Conservation (phyloP, 2,797 vertebrate genomes). For the Tapirus indicus region DNA sequence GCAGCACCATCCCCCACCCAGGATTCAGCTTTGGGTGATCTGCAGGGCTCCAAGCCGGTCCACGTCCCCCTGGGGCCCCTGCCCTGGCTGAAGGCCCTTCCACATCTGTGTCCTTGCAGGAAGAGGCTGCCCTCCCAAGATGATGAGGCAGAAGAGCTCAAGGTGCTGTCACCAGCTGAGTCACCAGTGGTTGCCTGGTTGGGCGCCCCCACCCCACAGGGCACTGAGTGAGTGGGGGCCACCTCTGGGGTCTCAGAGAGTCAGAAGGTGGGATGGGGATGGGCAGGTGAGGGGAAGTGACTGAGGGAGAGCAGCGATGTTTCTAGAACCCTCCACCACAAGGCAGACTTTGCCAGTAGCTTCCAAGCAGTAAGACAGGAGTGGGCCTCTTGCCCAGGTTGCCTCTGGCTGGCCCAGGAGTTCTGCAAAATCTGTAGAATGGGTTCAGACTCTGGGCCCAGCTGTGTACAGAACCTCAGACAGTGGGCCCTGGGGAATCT, state of each 20-base stretch:
- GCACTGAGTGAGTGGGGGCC: slow-evolving; percentile 75
- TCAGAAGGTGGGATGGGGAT: neutral
- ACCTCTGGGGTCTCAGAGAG: neutral
- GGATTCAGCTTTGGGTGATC: neutral
- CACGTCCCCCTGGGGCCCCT: rapidly evolving
- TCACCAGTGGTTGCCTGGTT: slow-evolving; percentile 87
- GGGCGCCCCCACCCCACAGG: slow-evolving; percentile 71
- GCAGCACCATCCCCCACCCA: neutral
- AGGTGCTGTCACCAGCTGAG: slow-evolving; percentile 60
- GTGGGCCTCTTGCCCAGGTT: neutral
- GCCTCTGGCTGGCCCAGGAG: neutral
- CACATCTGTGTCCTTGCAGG: slow-evolving; percentile 62
- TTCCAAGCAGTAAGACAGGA: rapidly evolving
- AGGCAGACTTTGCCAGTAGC: neutral
- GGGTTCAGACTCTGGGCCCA: neutral
- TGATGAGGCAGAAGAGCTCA: slow-evolving; percentile 85
- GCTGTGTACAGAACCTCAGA: neutral
- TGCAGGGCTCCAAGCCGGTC: neutral
- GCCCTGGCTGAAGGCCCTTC: neutral
- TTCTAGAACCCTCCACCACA: neutral
- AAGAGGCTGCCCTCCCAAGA: slow-evolving; percentile 77
- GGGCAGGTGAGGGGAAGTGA: too few species aligned
- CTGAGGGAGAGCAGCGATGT: rapidly evolving
- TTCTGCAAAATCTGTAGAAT: neutral
- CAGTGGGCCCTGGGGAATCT: neutral